These are phyloP conservation scores for Cottoperca gobio DNA, from an alignment of 2,797 vertebrate genomes.

Conservation along the genomic window DNA sequence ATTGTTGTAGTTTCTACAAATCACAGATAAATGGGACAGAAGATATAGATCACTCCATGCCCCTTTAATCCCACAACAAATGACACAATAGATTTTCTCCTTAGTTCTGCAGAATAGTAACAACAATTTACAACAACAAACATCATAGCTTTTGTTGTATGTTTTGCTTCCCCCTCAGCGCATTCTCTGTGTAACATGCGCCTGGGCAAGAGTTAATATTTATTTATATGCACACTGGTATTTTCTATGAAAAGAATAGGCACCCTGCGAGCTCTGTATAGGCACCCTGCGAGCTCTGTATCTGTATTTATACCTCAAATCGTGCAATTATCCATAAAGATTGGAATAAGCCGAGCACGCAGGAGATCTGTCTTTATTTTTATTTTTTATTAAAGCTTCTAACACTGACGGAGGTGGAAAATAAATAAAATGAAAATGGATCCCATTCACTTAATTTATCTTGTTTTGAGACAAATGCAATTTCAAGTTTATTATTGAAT, in stretches of 20 bases:
- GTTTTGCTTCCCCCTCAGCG: not conserved
- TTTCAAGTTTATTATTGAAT: not conserved
- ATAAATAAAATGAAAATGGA: constrained; percentile 20
- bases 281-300: constrained; percentile 34
- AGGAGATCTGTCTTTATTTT: constrained; percentile 17
- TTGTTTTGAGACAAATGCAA: not conserved
- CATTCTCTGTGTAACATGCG: not conserved
- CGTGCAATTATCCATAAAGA: constrained; percentile 61
- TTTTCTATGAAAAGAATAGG: constrained; percentile 48
- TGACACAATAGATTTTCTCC: not conserved
- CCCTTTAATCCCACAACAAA: not conserved
- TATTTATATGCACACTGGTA: constrained; percentile 39
- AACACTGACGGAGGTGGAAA: constrained; percentile 14
- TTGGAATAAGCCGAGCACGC: constrained; percentile 38
- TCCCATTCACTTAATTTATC: not conserved
- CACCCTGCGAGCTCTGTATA: constrained; percentile 37
- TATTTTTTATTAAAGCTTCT: constrained; percentile 12
- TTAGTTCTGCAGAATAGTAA: not conserved
- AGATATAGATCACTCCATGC: constrained; percentile 5
- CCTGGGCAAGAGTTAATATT: constrained; percentile 16
- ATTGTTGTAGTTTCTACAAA: not conserved
- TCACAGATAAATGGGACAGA: not conserved
- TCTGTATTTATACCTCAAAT: constrained; percentile 59
- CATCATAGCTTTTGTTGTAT: constrained; percentile 4
- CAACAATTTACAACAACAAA: constrained; percentile 35